Conservation (phyloP, 2,888 invertebrate species). For the Polyploca ridens region DNA sequence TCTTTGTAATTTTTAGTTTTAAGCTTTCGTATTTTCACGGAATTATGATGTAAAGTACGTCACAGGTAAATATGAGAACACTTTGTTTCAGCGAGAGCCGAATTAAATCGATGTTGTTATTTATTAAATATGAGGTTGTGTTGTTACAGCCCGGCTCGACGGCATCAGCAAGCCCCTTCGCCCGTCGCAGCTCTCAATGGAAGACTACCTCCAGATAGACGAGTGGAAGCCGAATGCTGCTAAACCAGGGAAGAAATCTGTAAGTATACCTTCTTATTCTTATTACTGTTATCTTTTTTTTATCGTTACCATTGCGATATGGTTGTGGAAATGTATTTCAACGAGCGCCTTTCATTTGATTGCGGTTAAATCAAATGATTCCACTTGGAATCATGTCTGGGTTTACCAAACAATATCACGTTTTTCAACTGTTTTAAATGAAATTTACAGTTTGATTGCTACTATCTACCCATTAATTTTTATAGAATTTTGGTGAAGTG, state of each 20-base stretch:
- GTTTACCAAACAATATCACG: background rate
- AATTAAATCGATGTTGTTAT: conserved; percentile 2
- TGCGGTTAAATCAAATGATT: conserved; percentile 18
- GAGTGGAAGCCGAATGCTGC: conserved; percentile 88
- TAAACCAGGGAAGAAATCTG: conserved; percentile 94
- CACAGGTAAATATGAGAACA: background rate
- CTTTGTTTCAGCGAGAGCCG: background rate
- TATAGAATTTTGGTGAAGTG: background rate
- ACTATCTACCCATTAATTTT: background rate
- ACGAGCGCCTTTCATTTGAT: conserved; percentile 15
- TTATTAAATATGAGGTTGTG: conserved; percentile 39
- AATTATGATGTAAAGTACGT: background rate
- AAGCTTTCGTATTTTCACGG: background rate
- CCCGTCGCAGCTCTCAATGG: conserved; percentile 91
- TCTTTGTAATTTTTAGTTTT: conserved; percentile 26
- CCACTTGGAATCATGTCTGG: background rate
- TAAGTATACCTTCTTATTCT: conserved; percentile 74
- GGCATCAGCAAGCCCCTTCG: conserved; percentile 92
- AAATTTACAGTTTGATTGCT: background rate
- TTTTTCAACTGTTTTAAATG: background rate
- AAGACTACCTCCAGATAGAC: conserved; percentile 95
- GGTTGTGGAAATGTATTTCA: conserved; percentile 40
- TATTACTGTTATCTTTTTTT: background rate
- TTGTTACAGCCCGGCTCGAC: conserved; percentile 94
- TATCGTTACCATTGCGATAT: conserved; percentile 27